Base-by-base conservation (phyloP, 2,797 vertebrate species). In the Diplodus sargus region DNA sequence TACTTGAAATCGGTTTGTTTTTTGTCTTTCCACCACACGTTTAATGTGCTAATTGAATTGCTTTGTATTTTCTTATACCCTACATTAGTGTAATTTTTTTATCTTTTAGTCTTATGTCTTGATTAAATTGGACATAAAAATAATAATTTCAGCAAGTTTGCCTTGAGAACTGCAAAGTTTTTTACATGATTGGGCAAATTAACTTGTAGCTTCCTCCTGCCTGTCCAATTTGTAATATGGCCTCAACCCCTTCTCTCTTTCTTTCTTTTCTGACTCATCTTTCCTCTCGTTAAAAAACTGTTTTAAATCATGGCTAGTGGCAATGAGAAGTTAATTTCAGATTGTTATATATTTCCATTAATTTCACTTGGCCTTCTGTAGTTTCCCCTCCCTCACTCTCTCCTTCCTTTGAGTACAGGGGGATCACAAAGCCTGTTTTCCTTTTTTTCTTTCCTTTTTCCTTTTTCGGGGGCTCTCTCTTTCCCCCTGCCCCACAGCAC, bases 321-420 rank as follows among this genome's bases (percentile, higher is more conserved):
- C 95, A 95, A 96, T 96, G 90, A 92, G 93, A 97, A 97, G 95
- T 96, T 97, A 96, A 97, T 97, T 97, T 97, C 94, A 96, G 95
- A 96, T 96, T 90, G 92, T 96, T 95, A 96, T 97, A 95, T 95
- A 95, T 93, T 95, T 96, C 93, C 95, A 95, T 96, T 97, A 95
- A 96, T 96, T 97, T 96, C 88, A 89, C 81, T 81, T 94, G 92
- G 92, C 93, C 86, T 88, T 91, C 91, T 95, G 76, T 91, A 78
- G 72, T 77, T 88, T 79, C 66, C 70, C 57, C 79, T 83, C 70
- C 53, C 71, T 84, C 60, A 16, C 54, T 74, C 52, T 70, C 63
- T 80, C 78, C 74, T 88, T 80, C 82, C 74, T 91, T 89, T 90
- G 77, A 91, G 81, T 87, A 82, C 78, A 80, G 73, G 39, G 71